Base-by-base conservation (phyloP, 1,140 invertebrate species). In the Zaprionus taronus region DNA sequence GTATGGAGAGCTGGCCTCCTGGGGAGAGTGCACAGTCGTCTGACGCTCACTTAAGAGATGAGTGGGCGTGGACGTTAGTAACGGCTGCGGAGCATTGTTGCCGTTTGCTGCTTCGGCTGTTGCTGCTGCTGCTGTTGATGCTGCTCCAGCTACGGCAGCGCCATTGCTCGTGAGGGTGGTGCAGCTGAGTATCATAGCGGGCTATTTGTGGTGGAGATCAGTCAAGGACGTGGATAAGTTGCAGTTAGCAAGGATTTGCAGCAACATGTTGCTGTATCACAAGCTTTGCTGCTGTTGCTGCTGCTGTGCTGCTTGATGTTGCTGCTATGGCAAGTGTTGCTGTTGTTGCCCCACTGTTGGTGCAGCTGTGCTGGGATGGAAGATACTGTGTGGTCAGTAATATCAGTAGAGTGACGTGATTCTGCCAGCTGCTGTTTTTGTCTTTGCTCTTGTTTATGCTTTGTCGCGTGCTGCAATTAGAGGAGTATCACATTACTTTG, bases 161-260 rank as follows among this genome's bases (percentile, higher is more conserved):
- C 78, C 86, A 79, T 75, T 87, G 78, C 79, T 91, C n/a, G 83
- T 79, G 31, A 92, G 71, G 66, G 92, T 91, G 20, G 91, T 92
- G 69, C 91, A 92, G 67, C 91, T 92, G n/a, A 92, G 79, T 34
- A 92, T 92, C 91, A 92, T 92, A 62, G 92, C 91, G 79, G 81
- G 83, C 55, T 91, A 91, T 58, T 91, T 80, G 57, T 92, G 81
- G 68, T 91, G 89, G 58, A 92, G 64, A 91, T 92, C 90, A 80
- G 91, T 91, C 75, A 92, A 77, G 41, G 90, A 92, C 14, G 91
- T 91, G 26, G 86, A 2, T 17, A n/a, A 17, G n/a, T 7, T 47
- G 41, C n/a, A 20, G 41, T 2, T 11, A 47, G 17, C 41, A 9
- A 17, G 6, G n/a, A 47, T 47, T 47, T 47, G 41, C n/a, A 44